Evolutionary conservation across 2,888 invertebrate species (phyloP).

Genomic region (Lasioglossum villosulum): DNA sequence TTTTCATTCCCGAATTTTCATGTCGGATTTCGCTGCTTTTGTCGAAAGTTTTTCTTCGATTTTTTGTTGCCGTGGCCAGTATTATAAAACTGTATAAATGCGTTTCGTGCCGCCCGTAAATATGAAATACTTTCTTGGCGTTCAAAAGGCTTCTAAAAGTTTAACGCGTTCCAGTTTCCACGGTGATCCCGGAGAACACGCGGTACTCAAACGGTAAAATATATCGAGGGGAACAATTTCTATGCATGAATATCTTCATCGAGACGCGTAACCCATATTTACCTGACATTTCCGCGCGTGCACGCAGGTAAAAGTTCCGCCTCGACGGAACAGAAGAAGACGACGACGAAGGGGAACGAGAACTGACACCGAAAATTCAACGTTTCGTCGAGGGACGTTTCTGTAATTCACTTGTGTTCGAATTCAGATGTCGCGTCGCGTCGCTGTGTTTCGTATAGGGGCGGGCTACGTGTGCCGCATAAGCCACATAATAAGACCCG

Average conservation of each 20-base stretch:
- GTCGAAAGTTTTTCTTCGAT: background rate
- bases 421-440: slow-evolving; percentile 14
- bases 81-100: background rate
- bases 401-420: slow-evolving; percentile 35
- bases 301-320: background rate
- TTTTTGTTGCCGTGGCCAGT: background rate
- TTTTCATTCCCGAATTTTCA: background rate
- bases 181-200: background rate
- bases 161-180: slow-evolving; percentile 3
- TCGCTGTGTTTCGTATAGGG: background rate
- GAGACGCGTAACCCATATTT: slow-evolving; percentile 9
- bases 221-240: slow-evolving; percentile 2
- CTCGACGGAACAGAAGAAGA: background rate
- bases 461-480: background rate
- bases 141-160: slow-evolving; percentile 11
- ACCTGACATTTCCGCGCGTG: background rate
- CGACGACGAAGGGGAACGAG: background rate
- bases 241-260: background rate
- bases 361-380: background rate
- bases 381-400: slow-evolving; percentile 4
- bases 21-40: background rate
- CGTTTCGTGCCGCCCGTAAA: background rate
- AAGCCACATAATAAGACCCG: slow-evolving; percentile 58
- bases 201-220: background rate
- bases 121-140: slow-evolving; percentile 2